These are phyloP conservation scores for Stenolophus ochropezus DNA, from an alignment of 2,888 invertebrate species.

Conservation along the genomic window DNA sequence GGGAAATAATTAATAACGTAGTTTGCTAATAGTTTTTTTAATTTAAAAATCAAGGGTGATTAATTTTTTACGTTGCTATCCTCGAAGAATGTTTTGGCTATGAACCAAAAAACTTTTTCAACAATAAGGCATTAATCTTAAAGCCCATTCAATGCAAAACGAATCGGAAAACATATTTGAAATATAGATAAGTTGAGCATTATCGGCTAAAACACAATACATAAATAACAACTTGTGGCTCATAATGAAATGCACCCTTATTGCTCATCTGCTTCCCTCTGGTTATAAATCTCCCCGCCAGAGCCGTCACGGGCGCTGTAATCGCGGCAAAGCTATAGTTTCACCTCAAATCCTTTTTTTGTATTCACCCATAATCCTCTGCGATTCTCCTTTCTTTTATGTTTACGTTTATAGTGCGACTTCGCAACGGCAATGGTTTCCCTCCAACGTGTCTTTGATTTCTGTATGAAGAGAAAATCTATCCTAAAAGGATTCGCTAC, in stretches of 20 bases:
- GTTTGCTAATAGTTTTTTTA: no score
- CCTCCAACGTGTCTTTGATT: not conserved
- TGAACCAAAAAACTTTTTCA: not conserved
- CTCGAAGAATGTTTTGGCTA: no score
- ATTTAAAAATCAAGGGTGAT: no score
- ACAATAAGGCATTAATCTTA: not conserved
- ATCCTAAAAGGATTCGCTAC: not conserved
- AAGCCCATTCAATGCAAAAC: not conserved
- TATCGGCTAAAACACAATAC: not conserved
- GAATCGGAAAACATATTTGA: not conserved
- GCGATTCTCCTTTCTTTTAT: conserved; percentile 11
- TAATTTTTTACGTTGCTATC: no score
- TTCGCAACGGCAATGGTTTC: not conserved
- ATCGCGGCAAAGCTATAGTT: conserved; percentile 35
- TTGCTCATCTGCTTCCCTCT: conserved; percentile 17
- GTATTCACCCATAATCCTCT: conserved; percentile 25
- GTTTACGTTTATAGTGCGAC: conserved; percentile 6
- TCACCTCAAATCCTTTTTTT: conserved; percentile 37
- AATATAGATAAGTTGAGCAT: not conserved
- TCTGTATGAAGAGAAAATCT: not conserved
- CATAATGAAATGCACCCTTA: conserved; percentile 2
- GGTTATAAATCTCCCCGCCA: not conserved
- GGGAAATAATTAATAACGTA: no score
- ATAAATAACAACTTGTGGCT: conserved; percentile 34
- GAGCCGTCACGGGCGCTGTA: not conserved